Conservation (phyloP, 2,888 invertebrate species). For the Epicampocera succincta region DNA sequence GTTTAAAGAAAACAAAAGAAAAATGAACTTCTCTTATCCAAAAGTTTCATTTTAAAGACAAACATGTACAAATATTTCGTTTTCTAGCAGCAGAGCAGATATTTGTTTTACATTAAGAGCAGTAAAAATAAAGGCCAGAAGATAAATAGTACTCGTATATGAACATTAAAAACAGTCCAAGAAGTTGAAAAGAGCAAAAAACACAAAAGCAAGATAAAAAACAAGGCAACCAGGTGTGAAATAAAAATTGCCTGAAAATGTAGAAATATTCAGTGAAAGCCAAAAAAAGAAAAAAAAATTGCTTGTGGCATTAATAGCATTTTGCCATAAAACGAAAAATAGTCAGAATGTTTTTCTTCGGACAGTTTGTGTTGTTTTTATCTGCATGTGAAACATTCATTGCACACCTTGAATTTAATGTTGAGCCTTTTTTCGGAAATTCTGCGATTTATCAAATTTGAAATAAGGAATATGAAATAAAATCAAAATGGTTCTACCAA, state of each 20-base stretch:
- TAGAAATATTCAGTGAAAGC: constrained; percentile 1
- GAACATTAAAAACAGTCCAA: constrained; percentile 13
- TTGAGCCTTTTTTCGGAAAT: too few species aligned
- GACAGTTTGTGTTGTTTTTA: not conserved
- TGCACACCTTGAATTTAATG: too few species aligned
- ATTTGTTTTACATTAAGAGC: constrained; percentile 27
- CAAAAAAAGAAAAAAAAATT: too few species aligned
- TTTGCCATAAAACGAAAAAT: constrained; percentile 22
- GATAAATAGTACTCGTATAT: constrained; percentile 28
- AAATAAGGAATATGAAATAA: too few species aligned
- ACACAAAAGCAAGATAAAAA: not conserved
- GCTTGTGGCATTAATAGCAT: constrained; percentile 48
- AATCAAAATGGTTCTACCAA: too few species aligned
- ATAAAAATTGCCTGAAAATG: constrained; percentile 73
- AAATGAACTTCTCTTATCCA: not conserved
- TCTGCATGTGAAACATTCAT: too few species aligned
- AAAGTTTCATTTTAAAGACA: constrained; percentile 11
- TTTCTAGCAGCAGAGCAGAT: not conserved
- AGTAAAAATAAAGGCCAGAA: constrained; percentile 22
- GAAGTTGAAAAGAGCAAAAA: constrained; percentile 2
- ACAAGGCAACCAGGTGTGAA: constrained; percentile 76
- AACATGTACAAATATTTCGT: constrained; percentile 1
- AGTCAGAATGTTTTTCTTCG: constrained; percentile 13
- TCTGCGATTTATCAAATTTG: too few species aligned
- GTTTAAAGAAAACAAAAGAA: not conserved